A percentile compares a stretch with the other conserved stretches of the same genome.
Conservation (phyloP, 2,888 invertebrate genomes). For the Notodonta ziczac region DNA sequence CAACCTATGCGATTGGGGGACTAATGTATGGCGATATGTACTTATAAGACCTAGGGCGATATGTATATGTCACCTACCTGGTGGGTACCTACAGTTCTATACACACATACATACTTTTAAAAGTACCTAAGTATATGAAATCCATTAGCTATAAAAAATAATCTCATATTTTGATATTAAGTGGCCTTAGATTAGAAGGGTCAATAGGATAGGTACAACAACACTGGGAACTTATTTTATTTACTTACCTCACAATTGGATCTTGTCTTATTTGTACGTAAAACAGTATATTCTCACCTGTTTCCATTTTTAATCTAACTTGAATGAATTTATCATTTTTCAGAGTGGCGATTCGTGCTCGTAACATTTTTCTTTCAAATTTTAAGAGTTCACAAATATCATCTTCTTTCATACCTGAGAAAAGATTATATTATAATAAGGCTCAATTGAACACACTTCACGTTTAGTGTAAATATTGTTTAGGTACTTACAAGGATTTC, state of each 20-base stretch:
- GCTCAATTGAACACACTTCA: not conserved
- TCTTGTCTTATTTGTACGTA: not conserved
- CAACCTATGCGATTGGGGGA: no score
- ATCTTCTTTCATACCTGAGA: conserved; percentile 93
- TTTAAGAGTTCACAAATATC: conserved; percentile 95
- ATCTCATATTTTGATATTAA: not conserved
- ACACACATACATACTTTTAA: not conserved
- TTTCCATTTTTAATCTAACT: conserved; percentile 97
- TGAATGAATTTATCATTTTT: conserved; percentile 97
- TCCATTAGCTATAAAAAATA: not conserved
- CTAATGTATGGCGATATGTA: no score
- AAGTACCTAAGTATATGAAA: not conserved
- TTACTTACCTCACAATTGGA: not conserved
- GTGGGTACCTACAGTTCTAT: no score
- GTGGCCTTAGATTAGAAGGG: not conserved
- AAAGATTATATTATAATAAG: conserved; percentile 3
- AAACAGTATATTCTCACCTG: conserved; percentile 80
- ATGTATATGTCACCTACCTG: no score
- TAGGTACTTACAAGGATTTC: conserved; percentile 93
- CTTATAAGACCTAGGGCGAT: no score
- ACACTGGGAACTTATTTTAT: not conserved
- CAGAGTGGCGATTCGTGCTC: conserved; percentile 93
- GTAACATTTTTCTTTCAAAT: conserved; percentile 96
- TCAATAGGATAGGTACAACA: not conserved
- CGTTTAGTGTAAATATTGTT: not conserved